These are phyloP conservation scores for Machaerirhynchus nigripectus DNA, from an alignment of 2,113 vertebrate genomes.

Conservation along the genomic window DNA sequence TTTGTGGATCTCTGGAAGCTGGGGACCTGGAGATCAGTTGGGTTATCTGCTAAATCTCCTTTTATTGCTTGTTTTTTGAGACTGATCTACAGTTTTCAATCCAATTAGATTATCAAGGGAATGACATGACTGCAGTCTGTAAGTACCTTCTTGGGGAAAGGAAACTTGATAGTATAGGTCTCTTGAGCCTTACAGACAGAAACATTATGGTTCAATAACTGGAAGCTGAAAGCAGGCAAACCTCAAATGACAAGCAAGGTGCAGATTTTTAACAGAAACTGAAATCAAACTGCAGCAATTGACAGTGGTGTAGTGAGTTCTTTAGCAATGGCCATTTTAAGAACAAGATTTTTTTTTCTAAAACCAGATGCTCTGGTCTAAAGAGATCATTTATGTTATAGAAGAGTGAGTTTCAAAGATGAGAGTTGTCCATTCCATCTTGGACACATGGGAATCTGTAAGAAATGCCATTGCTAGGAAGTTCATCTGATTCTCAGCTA, in stretches of 20 bases:
- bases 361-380: background rate
- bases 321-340: background rate
- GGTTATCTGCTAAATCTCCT: conserved; percentile 7
- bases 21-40: background rate
- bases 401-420: background rate
- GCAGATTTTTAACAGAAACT: background rate
- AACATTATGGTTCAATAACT: conserved; percentile 32
- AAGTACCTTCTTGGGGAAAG: conserved; percentile 29
- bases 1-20: background rate
- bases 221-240: background rate
- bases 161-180: background rate
- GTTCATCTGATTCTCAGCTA: background rate
- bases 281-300: background rate
- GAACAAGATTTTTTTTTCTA: background rate
- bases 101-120: conserved; percentile 35
- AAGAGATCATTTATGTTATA: background rate
- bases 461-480: background rate
- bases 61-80: conserved; percentile 23
- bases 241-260: background rate
- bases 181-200: conserved; percentile 19
- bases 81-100: conserved; percentile 32
- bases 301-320: background rate
- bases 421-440: background rate
- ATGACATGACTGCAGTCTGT: background rate
- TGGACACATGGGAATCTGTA: background rate